phyloP scores from a whole-genome alignment of 1,140 invertebrate species.

The Saxidomus purpurata region DNA sequence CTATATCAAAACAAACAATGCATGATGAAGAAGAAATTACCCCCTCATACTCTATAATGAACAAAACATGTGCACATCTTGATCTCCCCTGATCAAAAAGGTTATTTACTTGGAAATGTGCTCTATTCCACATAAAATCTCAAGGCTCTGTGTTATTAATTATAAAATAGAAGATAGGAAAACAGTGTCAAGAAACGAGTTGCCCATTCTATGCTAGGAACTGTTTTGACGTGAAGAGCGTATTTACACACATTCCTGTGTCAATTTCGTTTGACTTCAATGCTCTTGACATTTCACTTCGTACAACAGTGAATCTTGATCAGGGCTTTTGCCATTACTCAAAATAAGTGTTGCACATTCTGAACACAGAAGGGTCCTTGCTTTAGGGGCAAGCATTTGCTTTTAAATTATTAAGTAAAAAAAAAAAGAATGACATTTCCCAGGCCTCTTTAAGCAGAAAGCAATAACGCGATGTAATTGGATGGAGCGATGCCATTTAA shows the following conservation, averaged over 20 bases:
- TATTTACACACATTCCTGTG: conserved; percentile 25
- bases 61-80: conserved; percentile 5
- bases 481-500: background rate
- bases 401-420: background rate
- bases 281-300: background rate
- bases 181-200: background rate
- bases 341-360: too few species aligned
- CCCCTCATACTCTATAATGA: conserved; percentile 9
- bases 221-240: background rate
- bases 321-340: too few species aligned
- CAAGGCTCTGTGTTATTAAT: background rate
- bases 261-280: background rate
- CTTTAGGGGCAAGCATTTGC: background rate
- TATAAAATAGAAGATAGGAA: background rate
- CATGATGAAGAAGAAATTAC: conserved; percentile 2
- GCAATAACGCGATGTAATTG: background rate
- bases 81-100: conserved; percentile 15
- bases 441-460: background rate
- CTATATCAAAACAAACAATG: conserved; percentile 38
- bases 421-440: background rate
- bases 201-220: background rate
- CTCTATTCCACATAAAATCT: conserved; percentile 25
- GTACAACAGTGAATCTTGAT: background rate
- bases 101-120: background rate
- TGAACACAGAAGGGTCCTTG: too few species aligned